A percentile compares a stretch with the other conserved stretches of the same genome.
These are phyloP conservation scores for Phaenicophaeus curvirostris DNA, from an alignment of 2,797 vertebrate genomes.

Conservation along the genomic window DNA sequence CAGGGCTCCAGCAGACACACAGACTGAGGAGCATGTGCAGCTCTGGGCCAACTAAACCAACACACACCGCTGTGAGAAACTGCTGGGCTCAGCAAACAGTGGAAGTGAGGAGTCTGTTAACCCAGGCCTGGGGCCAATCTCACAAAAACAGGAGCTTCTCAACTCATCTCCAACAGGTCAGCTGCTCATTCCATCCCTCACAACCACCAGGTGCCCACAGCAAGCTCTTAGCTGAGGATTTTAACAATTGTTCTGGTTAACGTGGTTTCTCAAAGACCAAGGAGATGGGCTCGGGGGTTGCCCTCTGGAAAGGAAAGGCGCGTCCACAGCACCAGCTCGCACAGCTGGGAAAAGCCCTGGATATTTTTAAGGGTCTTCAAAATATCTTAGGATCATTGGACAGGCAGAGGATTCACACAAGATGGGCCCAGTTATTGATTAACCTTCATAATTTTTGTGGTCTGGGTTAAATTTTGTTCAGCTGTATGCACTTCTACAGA, in stretches of 20 bases:
- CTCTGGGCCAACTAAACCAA: not conserved
- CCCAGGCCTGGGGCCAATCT: not conserved
- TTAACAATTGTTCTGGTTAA: not conserved
- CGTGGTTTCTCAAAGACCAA: not conserved
- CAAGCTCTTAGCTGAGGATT: not conserved
- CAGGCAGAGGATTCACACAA: too few species aligned
- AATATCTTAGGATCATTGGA: too few species aligned
- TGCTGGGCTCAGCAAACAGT: rapidly evolving
- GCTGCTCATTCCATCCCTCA: not conserved
- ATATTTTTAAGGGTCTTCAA: too few species aligned
- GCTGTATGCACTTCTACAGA: too few species aligned
- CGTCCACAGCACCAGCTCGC: not conserved
- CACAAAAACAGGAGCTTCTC: not conserved
- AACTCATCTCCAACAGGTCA: not conserved
- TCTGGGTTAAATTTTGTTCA: too few species aligned
- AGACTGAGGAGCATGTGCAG: not conserved
- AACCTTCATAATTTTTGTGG: too few species aligned
- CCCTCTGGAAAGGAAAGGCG: not conserved
- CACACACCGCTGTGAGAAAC: not conserved
- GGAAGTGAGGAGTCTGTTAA: not conserved
- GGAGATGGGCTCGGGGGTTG: not conserved
- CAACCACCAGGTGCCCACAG: not conserved
- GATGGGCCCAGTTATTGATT: too few species aligned
- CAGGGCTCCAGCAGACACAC: not conserved
- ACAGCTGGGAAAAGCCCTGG: too few species aligned